phyloP scores from a whole-genome alignment of 2,113 vertebrate genomes.

The Embiotoca jacksoni region DNA sequence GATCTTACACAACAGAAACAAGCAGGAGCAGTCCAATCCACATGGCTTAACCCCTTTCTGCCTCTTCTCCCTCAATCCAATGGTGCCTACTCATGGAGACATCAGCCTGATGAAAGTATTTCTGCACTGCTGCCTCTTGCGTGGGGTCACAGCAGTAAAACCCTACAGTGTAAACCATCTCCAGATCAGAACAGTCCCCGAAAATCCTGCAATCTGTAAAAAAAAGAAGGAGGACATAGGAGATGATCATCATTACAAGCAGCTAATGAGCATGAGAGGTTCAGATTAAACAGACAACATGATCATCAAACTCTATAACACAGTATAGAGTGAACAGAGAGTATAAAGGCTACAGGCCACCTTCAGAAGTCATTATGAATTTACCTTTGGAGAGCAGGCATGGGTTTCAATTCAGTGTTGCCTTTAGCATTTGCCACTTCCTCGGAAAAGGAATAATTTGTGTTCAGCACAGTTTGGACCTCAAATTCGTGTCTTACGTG shows the following conservation, averaged over 20 bases:
- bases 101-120: conserved; percentile 57
- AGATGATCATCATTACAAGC: conserved; percentile 34
- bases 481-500: conserved; percentile 43
- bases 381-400: conserved; percentile 27
- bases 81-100: conserved; percentile 71
- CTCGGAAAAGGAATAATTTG: conserved; percentile 29
- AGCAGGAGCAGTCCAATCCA: conserved; percentile 11
- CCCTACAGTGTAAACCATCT: conserved; percentile 23
- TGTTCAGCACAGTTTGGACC: conserved; percentile 42
- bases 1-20: conserved; percentile 32
- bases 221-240: conserved; percentile 1
- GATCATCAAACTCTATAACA: conserved; percentile 10
- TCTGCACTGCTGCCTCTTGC: conserved; percentile 61
- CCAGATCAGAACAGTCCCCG: conserved; percentile 16
- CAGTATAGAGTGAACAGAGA: neutral
- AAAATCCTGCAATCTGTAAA: conserved; percentile 16
- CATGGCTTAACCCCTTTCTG: conserved; percentile 45
- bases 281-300: conserved; percentile 14
- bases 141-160: conserved; percentile 25
- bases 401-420: conserved; percentile 52
- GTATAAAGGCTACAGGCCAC: conserved; percentile 1
- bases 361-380: conserved; percentile 26
- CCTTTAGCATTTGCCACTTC: conserved; percentile 40
- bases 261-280: conserved; percentile 9
- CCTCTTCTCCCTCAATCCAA: conserved; percentile 62